Evolutionary conservation across 1,140 invertebrate genomes (phyloP), one percentile per base, ranked within the genome.

Genomic region (Drosophila serrata): DNA sequence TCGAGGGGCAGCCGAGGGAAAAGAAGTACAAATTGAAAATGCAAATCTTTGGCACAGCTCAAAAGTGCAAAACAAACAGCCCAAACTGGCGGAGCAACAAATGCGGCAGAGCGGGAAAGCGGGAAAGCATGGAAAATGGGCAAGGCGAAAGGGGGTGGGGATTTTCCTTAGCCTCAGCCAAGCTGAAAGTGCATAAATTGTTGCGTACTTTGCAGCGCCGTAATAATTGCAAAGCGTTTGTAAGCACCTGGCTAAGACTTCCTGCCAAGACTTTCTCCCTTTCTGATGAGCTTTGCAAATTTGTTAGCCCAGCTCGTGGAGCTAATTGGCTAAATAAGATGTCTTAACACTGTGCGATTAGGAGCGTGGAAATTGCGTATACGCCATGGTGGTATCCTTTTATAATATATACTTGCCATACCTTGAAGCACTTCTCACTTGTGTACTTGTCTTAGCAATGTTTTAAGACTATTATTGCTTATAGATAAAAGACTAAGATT

Each of bases 141-240:
- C 51, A 33, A 35, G 12, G 31, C 29, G 59, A 17, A 46, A 15
- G 24, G 24, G 11, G 37, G 49, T 19, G 24, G 11, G 37, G 49
- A 48, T 53, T 68, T 49, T 4, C 37, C 29, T 11, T 15, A 33
- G 45, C 19, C 29, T 11, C 17, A 33, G 45, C 19, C 29, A n/a
- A 56, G 65, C 42, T 45, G 62, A 72, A 81, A 79, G 70, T 88
- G 82, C 62, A 86, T 86, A 86, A 88, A 90, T 80, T 81, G 80
- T 78, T 74, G 80, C 72, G 45, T 74, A 70, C 85, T 84, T 84
- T 78, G 33, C 68, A 59, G 51, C 43, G 55, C 72, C 73, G 64
- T 84, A 88, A 88, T 88, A 90, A 88, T 88, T 88, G 84, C 84
- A 88, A 88, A 88, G 85, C 80, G 79, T 64, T 70, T 90, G 75